Evolutionary conservation across 2,888 invertebrate genomes (phyloP), one percentile per base, ranked within the genome.

Genomic region (Cheilosia pagana): DNA sequence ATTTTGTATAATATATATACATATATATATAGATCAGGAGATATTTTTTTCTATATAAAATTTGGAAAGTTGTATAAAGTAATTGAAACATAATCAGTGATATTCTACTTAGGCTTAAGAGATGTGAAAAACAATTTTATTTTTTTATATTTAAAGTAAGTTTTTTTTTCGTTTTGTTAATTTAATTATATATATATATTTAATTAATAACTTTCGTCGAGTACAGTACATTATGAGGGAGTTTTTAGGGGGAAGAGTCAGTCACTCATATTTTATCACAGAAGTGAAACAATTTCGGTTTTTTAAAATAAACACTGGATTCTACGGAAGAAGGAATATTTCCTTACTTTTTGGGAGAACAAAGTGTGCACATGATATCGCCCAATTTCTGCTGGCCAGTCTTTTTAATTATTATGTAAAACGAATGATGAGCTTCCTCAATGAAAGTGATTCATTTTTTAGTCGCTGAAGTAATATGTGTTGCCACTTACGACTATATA

Each of bases 81-180:
- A 50, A 50, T 70, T 70, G 78, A 82, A 87, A 87, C 86, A 82
- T 87, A 48, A 77, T 86, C 87, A 87, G 87, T 87, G 87, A 87
- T 87, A 87, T 87, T 87, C 81, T 86, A 81, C 63, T 78, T 86
- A 87, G 87, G 71, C 21, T 78, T 87, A 74, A 68, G 76, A 53
- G 35, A 67, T 52, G 31, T 63, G 52, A 57, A 62, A 41, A 50
- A 39, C 60, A 16, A 14, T 25, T 50, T 70, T 53, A 23, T 41
- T 62, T 65, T 59, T 59, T n/a, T 45, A 57, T 21, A 57, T 16
- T 59, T 23, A 48, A 57, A 50, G 19, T 50, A 31, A 14, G 8
- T n/a, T 10, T 41, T 12, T 50, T 35, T 55, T 50, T 35, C 25
- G 10, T 57, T 60, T 48, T 10, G 35, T 28, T 55, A 57, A 57